Evolutionary conservation across 1,140 invertebrate genomes (phyloP), one percentile per base, ranked within the genome.

Genomic region (Carcinoscorpius rotundicauda): DNA sequence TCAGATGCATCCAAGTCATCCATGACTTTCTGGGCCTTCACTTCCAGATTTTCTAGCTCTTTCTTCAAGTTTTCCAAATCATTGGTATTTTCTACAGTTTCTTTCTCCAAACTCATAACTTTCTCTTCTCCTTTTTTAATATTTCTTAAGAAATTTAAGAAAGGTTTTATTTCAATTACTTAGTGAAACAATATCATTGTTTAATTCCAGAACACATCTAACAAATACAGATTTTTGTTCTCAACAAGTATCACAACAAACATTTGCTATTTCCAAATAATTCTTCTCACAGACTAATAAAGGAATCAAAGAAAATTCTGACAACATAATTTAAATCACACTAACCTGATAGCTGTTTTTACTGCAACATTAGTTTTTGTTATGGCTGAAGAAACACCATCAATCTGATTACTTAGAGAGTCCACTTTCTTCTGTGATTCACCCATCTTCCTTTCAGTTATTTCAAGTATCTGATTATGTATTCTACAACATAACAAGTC

Each of bases 351-450:
- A 1, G 88, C 83, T 8, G 89, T 88, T 73, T 88, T 93, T n/a
- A 92, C 84, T 4, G 84, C 88, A 4, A 93, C 89, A 63, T 84
- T 85, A 3, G 90, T 74, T 68, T 87, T 86, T 0, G 85, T 87
- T 4, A 93, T 85, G 73, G 88, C 84, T 1, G 78, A 77, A 58
- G 66, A 82, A 1, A 86, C 77, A 73, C 88, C 89, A 48, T 87
- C 84, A 3, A 91, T 85, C 60, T 84, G 82, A 67, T 84, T 86
- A 0, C 75, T 79, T 0, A 86, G 70, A 6, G 84, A 84, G 5
- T 85, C 82, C 1, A 93, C 82, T 62, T 81, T 83, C 53, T 85
- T 86, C 71, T 91, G 85, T 6, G 88, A 78, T 3, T 83, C 80
- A 68, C 86, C 87, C 0, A 90, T 82, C 66, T 83, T 84, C 8